Evolutionary conservation across 2,797 vertebrate species (phyloP).

Genomic region (Macrochelys suwanniensis): DNA sequence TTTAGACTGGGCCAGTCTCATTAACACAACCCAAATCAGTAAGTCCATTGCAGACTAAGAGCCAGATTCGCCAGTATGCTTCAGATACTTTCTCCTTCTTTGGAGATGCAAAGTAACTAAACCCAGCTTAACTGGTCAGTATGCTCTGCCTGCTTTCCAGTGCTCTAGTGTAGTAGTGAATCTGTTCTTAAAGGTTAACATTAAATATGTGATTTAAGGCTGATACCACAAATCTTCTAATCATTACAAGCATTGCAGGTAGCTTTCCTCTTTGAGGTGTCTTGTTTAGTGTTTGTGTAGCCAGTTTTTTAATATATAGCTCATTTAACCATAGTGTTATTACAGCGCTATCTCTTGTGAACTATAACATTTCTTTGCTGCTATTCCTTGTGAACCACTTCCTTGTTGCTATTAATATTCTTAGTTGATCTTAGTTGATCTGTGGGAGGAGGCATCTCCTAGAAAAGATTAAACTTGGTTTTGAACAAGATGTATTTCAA

Average conservation of each 20-base stretch:
- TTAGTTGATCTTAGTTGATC: background rate
- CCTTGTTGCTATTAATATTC: background rate
- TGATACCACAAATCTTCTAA: background rate
- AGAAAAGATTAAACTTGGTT: background rate
- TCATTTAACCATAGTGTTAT: background rate
- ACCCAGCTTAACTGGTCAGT: too few species aligned
- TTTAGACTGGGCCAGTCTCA: background rate
- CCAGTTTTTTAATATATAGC: background rate
- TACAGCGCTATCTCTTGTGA: background rate
- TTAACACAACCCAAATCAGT: background rate
- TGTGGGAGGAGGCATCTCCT: background rate
- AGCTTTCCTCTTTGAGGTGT: background rate
- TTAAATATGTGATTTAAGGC: too few species aligned
- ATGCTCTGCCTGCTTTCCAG: too few species aligned
- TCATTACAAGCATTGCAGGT: background rate
- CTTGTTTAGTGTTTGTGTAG: background rate
- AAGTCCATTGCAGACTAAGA: background rate
- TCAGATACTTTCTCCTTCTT: background rate
- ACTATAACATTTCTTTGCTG: background rate
- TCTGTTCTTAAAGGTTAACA: too few species aligned
- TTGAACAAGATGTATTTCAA: background rate
- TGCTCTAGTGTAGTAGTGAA: too few species aligned
- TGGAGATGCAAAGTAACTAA: background rate
- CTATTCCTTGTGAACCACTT: background rate
- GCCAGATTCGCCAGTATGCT: background rate